A percentile compares a stretch with the other conserved stretches of the same genome.
Conservation (phyloP, 1,140 invertebrate species). For the Hypothenemus hampei region DNA sequence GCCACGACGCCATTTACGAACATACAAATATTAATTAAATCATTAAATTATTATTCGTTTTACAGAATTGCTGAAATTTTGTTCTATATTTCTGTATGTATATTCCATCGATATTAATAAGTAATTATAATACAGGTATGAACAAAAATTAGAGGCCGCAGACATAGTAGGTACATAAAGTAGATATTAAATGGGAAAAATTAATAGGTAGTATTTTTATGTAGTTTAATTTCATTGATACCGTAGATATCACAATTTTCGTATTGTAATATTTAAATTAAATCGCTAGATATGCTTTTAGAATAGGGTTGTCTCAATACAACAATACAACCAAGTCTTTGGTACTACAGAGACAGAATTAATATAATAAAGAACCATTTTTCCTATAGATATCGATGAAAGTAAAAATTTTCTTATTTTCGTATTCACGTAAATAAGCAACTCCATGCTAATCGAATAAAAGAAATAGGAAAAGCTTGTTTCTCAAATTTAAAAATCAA, state of each 20-base stretch:
- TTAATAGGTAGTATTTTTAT: conserved; percentile 33
- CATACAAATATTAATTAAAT: conserved; percentile 3
- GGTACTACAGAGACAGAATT: no score
- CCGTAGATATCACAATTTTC: conserved; percentile 46
- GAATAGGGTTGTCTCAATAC: no score
- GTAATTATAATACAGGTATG: conserved; percentile 12
- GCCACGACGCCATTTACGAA: conserved; percentile 3
- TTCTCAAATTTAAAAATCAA: no score
- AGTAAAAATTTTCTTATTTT: no score
- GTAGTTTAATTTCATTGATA: conserved; percentile 44
- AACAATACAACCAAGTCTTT: no score
- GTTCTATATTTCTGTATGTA: conserved; percentile 3
- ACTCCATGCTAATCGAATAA: no score
- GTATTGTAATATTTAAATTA: conserved; percentile 45
- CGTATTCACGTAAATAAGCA: no score
- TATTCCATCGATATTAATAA: background rate
- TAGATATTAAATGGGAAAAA: conserved; percentile 42
- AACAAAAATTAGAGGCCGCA: conserved; percentile 25
- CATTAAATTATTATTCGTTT: no score
- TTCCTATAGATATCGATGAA: no score
- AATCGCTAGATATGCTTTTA: conserved; percentile 44
- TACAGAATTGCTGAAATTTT: no score
- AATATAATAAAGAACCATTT: no score
- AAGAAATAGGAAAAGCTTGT: no score
- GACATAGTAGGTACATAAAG: conserved; percentile 40